Conservation (phyloP, 2,113 vertebrate species). For the Antennarius striatus region DNA sequence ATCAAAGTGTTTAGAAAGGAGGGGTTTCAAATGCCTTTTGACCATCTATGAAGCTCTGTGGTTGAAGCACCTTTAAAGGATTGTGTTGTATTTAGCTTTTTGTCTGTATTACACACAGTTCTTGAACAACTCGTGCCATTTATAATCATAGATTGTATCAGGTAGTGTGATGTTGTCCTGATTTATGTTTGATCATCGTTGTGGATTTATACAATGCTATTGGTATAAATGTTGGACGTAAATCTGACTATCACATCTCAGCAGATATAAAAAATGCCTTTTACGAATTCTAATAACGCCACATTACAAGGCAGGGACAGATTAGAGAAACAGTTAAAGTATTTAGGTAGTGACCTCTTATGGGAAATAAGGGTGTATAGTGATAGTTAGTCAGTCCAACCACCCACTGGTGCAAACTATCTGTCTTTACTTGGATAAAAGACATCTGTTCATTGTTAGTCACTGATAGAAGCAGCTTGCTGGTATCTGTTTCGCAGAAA, state of each 20-base stretch:
- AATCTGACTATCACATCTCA: too few relatives aligned
- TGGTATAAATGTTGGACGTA: too few relatives aligned
- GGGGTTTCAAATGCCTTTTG: too few relatives aligned
- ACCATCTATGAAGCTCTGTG: too few relatives aligned
- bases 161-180: too few relatives aligned
- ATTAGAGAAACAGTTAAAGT: conserved; percentile 10
- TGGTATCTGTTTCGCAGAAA: conserved; percentile 59
- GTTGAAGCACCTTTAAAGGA: not conserved
- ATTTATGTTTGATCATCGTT: too few relatives aligned
- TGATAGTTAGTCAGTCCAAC: conserved; percentile 7
- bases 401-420: conserved; percentile 30
- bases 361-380: not conserved
- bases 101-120: too few relatives aligned
- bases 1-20: not conserved
- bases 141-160: too few relatives aligned
- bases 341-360: not conserved
- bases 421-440: conserved; percentile 46
- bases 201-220: too few relatives aligned
- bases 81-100: not conserved
- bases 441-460: conserved; percentile 77
- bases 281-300: not conserved
- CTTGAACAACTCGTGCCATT: too few relatives aligned
- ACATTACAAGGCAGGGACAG: not conserved
- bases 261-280: not conserved
- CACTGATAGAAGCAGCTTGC: conserved; percentile 47